Evolutionary conservation across 2,113 vertebrate species (phyloP), one percentile per base, ranked within the genome.

Genomic region (Mirza zaza): DNA sequence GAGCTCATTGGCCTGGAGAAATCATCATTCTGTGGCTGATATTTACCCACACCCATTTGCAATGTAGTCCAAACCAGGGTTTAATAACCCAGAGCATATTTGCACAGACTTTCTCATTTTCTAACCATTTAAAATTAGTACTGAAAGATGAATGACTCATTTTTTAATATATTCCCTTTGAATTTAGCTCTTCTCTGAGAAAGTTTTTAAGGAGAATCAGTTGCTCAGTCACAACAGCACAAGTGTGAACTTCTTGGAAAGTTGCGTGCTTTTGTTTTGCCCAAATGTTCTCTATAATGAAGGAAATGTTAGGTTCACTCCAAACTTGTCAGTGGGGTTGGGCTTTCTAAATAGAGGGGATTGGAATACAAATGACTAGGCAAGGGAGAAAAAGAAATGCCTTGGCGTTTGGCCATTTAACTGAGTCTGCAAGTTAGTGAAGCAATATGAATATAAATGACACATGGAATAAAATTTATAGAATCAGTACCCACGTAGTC

Each of bases 1-100:
- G 65, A n/a, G 8, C 50, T 68, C 0, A 7, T 50, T 32, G 32
- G 63, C 81, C 85, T 88, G 76, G 88, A 68, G 23, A 93, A 88
- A 96, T 97, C 97, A 90, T 76, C 82, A 92, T 90, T 77, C 77
- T 21, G 6, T 34, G 42, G 63, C 73, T 97, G 95, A 80, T 97
- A 96, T 97, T 97, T 97, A 92, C 95, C 94, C 77, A 94, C 27
- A 50, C 76, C 81, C 93, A 86, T 95, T 92, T 93, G 27, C 71
- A 50, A 11, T 79, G 29, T 68, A 29, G 83, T 87, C 90, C 85
- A 94, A 88, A 88, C 45, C 67, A 36, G 48, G 57, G 94, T 97
- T 96, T 98, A 98, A 97, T 97, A 97, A 97, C 95, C 50, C 85
- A 42, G 75, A 57, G 92, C 67, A 70, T 96, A 94, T 97, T 97